Base-by-base conservation (phyloP, 2,113 vertebrate species). In the Megaleporinus macrocephalus region DNA sequence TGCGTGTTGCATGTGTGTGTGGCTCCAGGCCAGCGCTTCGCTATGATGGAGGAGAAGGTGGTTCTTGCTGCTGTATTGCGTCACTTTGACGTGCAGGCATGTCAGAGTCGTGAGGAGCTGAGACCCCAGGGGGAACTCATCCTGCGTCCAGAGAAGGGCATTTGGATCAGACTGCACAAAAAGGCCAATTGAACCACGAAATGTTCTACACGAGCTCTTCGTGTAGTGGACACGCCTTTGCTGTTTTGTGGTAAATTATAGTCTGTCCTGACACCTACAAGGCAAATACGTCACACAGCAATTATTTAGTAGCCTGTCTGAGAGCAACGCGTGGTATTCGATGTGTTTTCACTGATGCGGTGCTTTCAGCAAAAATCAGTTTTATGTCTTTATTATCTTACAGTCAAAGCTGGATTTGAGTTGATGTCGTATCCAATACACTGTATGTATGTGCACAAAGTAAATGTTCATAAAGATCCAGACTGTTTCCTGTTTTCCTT, bases 41-140 rank as follows among this genome's bases (percentile, higher is more conserved):
- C 95, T 59, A 82, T 94, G 55, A 93, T 97, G 88, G 96, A 97
- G 88, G 96, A 96, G 89, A 97, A 96, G 80, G 76, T 90, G 47
- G n/a, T 97, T 79, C 89, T 97, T 72, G 93, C 95, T 15, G 89
- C 89, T 29, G 82, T 96, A 61, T 89, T 97, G 79, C 93, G 93
- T 33, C 88, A 73, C 33, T 96, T 95, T 82, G 92, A 92, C 79
- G 89, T 97, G 29, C 92, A 95, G 63, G 91, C 92, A 0, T 90
- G 47, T 84, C 95, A 97, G 74, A 92, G 90, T 49, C 90, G 61
- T 13, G 93, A 96, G 73, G 94, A 96, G 1, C 89, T 96, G 53
- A 85, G 84, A 20, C 85, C 93, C 12, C 0, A 79, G 36, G 95
- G 93, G 86, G 95, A 96, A 15, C 84, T 97, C 62, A 94, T 96